Evolutionary conservation across 1,140 invertebrate species (phyloP), one percentile per base, ranked within the genome.

Genomic region (Bombus balteatus): DNA sequence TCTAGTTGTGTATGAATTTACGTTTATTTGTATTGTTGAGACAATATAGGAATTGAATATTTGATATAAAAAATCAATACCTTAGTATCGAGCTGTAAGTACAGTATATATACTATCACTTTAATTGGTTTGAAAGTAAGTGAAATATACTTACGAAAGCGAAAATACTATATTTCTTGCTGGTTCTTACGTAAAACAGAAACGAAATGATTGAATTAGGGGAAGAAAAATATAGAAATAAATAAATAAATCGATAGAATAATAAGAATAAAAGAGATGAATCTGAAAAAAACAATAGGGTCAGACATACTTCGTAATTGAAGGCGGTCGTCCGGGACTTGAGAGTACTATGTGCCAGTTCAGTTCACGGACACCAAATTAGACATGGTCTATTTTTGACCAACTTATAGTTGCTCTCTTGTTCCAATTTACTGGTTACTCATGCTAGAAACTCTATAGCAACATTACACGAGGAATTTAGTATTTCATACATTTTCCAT

Each of bases 321-420:
- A 76, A 66, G 71, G 81, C 73, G 86, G 77, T 84, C 88, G 86
- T 90, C 88, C 86, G 89, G 86, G 90, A 81, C 84, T 88, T 85
- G 87, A 81, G 66, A 81, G 81, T 72, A 84, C 77, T 83, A 88
- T 90, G 92, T 90, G 89, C 91, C 92, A 94, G 92, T 94, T 94
- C 92, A 91, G 94, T 94, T 95, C 94, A 94, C 93, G 94, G 94
- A 91, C 93, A 94, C 94, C 91, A 94, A 95, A 95, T 95, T 95
- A 95, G 94, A 95, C 92, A 87, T 92, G 92, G 87, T 94, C 93
- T 95, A 95, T 95, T 95, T 95, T 95, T 88, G 90, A 88, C 76
- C 88, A 84, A 81, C 90, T 87, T 92, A 92, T 90, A 91, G 88
- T 82, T 89, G 91, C 92, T 62, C 59, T 62, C 59, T 92, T 93